phyloP scores from a whole-genome alignment of 2,113 vertebrate species.

The Formicarius rufipectus region DNA sequence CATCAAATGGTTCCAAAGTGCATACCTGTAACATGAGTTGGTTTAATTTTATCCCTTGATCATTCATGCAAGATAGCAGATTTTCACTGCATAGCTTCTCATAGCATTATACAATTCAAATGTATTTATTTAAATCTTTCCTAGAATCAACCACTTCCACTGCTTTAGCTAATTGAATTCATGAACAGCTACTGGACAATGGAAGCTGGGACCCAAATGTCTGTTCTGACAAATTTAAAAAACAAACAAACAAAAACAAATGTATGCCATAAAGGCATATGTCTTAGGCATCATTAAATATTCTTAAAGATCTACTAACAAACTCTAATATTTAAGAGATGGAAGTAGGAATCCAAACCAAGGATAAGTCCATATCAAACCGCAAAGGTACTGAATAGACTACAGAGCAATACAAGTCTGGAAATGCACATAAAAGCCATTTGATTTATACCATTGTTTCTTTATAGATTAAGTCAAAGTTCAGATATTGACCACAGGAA shows the following conservation, averaged over 20 bases:
- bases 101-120: background rate
- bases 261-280: background rate
- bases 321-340: background rate
- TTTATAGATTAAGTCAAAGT: background rate
- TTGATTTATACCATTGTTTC: background rate
- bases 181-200: background rate
- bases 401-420: background rate
- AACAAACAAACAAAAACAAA: background rate
- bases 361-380: background rate
- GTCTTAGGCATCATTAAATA: background rate
- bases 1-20: background rate
- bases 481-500: background rate
- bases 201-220: background rate
- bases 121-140: background rate
- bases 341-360: background rate
- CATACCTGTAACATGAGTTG: background rate
- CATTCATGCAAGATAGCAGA: background rate
- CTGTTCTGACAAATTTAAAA: background rate
- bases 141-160: background rate
- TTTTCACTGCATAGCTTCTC: background rate
- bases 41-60: conserved; percentile 21
- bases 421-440: background rate
- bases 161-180: background rate
- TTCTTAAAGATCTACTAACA: background rate
- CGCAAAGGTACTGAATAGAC: background rate